Evolutionary conservation across 1,140 invertebrate genomes (phyloP).

Genomic region (Macrocentrus cingulum): DNA sequence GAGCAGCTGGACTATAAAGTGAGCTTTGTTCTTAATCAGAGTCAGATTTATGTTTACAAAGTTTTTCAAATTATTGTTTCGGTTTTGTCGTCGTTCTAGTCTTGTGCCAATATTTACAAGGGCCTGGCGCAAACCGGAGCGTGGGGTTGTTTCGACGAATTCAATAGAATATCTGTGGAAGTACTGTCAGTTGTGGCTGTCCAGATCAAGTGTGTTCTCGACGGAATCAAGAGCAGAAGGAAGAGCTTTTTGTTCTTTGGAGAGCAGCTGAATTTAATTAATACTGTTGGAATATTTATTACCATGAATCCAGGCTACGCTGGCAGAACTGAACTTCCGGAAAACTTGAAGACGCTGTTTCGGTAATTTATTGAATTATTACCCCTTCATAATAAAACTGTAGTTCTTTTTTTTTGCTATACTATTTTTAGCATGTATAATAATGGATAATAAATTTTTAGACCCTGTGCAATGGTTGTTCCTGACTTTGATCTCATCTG

Average conservation of each 20-base stretch:
- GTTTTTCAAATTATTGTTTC: no score
- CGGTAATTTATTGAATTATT: conserved; percentile 54
- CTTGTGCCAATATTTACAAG: conserved; percentile 90
- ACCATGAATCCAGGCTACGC: conserved; percentile 95
- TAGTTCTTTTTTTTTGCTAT: no score
- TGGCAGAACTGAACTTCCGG: conserved; percentile 81
- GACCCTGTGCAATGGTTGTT: conserved; percentile 94
- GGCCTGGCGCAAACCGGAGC: conserved; percentile 89
- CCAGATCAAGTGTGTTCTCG: conserved; percentile 78
- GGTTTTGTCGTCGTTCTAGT: conserved; percentile 55
- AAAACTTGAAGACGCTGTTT: conserved; percentile 75
- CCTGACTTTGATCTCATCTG: conserved; percentile 91
- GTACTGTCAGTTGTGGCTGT: conserved; percentile 92
- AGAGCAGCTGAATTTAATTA: conserved; percentile 73
- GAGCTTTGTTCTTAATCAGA: no score
- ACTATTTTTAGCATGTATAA: not conserved
- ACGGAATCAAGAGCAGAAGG: conserved; percentile 82
- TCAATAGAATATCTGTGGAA: conserved; percentile 91
- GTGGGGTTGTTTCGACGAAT: conserved; percentile 95
- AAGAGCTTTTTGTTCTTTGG: conserved; percentile 82
- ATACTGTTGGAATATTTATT: conserved; percentile 87
- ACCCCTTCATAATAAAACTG: not conserved
- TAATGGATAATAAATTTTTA: conserved; percentile 35
- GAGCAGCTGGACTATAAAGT: conserved; percentile 94
- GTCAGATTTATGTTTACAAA: no score